Conservation (phyloP, 1,140 invertebrate species). For the Dinoponera quadriceps region DNA sequence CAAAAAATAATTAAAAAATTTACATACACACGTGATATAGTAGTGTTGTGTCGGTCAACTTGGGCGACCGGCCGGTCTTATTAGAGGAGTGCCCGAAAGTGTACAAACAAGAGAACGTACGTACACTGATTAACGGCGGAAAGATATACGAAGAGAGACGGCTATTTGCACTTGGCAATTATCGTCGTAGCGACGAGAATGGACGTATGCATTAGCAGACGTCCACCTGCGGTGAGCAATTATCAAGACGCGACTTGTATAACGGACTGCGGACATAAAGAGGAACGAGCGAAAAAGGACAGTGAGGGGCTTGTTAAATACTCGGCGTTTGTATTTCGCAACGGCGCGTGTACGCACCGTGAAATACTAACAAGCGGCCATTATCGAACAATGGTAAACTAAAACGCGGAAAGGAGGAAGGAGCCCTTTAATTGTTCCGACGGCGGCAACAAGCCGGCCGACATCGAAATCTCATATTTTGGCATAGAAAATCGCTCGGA, state of each 20-base stretch:
- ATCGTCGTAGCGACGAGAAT: conserved; percentile 25
- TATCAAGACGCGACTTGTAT: conserved; percentile 42
- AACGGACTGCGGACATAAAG: conserved; percentile 9
- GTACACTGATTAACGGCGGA: not conserved
- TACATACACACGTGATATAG: too few relatives aligned
- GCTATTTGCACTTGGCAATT: conserved; percentile 28
- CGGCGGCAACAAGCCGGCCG: not conserved
- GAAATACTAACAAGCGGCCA: conserved; percentile 49
- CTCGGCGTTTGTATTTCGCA: conserved; percentile 30
- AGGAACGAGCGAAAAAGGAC: conserved; percentile 17
- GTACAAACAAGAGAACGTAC: conserved; percentile 9
- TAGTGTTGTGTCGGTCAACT: too few relatives aligned
- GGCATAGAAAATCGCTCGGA: not conserved
- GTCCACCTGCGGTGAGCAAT: conserved; percentile 51
- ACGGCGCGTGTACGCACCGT: conserved; percentile 32
- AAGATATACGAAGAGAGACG: not conserved
- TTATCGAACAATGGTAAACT: conserved; percentile 52
- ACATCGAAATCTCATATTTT: conserved; percentile 15
- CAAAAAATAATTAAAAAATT: too few relatives aligned
- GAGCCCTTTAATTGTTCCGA: conserved; percentile 3
- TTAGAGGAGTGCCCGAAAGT: too few relatives aligned
- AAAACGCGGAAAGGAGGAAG: conserved; percentile 7
- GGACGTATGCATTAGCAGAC: conserved; percentile 40
- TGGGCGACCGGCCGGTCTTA: too few relatives aligned
- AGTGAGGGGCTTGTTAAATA: conserved; percentile 45